Evolutionary conservation across 2,888 invertebrate genomes (phyloP).

Genomic region (Leucophenga maculata): DNA sequence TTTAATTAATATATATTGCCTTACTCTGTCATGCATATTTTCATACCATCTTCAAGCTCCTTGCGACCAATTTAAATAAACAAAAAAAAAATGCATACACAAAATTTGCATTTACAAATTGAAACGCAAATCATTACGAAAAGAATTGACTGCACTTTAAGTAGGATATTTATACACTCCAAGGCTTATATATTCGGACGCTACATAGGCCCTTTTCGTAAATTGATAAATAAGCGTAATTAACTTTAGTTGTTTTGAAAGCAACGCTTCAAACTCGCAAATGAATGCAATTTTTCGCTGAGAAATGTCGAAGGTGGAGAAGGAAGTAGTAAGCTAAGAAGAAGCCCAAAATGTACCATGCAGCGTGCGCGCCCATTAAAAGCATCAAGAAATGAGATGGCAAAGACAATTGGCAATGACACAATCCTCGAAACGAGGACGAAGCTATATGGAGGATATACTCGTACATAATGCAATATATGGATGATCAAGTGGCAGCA

Average conservation of each 20-base stretch:
- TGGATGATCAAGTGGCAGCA: too few relatives aligned
- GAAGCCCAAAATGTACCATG: neutral
- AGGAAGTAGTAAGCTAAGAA: neutral
- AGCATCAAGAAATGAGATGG: constrained; percentile 9
- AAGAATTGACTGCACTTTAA: too few relatives aligned
- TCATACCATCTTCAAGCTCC: too few relatives aligned
- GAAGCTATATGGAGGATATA: neutral
- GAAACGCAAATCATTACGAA: too few relatives aligned
- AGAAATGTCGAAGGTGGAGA: neutral
- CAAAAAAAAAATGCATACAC: too few relatives aligned
- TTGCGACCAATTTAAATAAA: too few relatives aligned
- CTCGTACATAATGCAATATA: neutral
- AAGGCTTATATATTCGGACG: too few relatives aligned
- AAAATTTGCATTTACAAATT: too few relatives aligned
- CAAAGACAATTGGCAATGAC: constrained; percentile 26
- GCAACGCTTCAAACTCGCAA: constrained; percentile 18
- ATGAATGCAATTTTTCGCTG: constrained; percentile 24
- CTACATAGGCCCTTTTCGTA: neutral
- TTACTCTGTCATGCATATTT: too few relatives aligned
- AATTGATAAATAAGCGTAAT: constrained; percentile 20
- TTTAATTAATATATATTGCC: too few relatives aligned
- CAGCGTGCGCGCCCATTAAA: constrained; percentile 10
- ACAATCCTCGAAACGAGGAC: constrained; percentile 3
- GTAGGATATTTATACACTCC: too few relatives aligned
- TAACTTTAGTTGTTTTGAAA: constrained; percentile 15